Conservation (phyloP, 2,888 invertebrate genomes). For the Thysanoteuthis rhombus region DNA sequence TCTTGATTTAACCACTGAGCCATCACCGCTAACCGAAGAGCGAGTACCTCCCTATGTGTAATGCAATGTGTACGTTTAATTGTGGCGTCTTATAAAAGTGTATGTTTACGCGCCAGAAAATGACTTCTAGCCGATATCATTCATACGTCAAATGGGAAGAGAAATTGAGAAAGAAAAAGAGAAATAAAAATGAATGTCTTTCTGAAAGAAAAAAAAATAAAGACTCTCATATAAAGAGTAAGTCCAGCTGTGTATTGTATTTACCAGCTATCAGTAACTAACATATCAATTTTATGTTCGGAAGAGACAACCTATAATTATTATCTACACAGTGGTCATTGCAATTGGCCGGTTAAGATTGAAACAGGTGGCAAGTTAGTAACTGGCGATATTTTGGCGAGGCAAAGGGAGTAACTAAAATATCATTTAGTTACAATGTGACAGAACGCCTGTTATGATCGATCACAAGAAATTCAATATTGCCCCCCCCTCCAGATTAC, state of each 20-base stretch:
- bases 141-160: neutral
- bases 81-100: neutral
- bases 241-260: neutral
- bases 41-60: too few species aligned
- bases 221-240: neutral
- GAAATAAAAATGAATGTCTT: neutral
- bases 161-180: neutral
- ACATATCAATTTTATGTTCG: neutral
- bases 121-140: neutral
- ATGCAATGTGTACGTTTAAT: neutral
- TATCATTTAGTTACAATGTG: neutral
- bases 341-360: neutral
- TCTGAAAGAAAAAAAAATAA: neutral
- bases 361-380: neutral
- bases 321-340: neutral
- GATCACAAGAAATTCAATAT: neutral
- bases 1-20: too few species aligned
- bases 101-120: neutral
- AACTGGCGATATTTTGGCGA: neutral
- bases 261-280: neutral
- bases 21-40: too few species aligned
- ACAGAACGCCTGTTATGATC: neutral
- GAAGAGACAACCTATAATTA: neutral
- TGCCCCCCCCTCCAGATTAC: neutral
- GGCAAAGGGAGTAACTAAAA: neutral